Conservation (phyloP, 92 coral and sea anemone species). For the Epizoanthus stellaris region DNA sequence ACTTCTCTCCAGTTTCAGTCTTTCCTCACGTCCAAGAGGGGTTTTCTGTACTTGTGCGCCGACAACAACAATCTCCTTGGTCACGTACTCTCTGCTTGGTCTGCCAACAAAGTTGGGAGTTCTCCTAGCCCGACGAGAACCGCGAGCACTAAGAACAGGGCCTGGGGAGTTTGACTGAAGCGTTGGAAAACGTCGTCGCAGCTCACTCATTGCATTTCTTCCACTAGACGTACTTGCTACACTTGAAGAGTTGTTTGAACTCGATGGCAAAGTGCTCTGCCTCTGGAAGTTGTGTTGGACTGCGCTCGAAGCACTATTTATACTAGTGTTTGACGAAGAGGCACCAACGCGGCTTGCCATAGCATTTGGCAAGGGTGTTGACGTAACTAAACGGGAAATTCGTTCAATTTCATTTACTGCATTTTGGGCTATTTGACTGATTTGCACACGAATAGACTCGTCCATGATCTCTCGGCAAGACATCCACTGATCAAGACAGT, state of each 20-base stretch:
- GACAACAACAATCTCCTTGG: conserved; percentile 54
- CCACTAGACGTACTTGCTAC: neutral
- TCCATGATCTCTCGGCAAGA: neutral
- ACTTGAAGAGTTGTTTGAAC: neutral
- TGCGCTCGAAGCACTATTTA: neutral
- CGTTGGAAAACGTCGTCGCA: conserved; percentile 41
- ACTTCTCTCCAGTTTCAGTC: conserved; percentile 44
- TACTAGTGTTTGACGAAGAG: neutral
- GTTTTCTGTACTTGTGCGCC: conserved; percentile 58
- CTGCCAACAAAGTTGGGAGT: conserved; percentile 4
- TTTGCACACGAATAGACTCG: conserved; percentile 10
- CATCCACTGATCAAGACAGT: too few relatives aligned
- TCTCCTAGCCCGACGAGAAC: neutral
- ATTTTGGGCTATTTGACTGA: conserved; percentile 7
- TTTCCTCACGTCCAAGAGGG: conserved; percentile 41
- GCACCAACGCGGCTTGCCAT: neutral
- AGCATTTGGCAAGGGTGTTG: neutral
- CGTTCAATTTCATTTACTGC: conserved; percentile 43
- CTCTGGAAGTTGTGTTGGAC: conserved; percentile 12
- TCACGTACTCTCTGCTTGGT: conserved; percentile 8
- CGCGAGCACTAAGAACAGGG: neutral
- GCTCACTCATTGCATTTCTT: conserved; percentile 26
- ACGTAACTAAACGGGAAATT: conserved; percentile 41
- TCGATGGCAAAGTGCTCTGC: neutral
- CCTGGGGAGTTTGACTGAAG: conserved; percentile 12